These are phyloP conservation scores for Diacarnus erythraeanus DNA, from an alignment of 37 sponge, comb jelly and placozoan genomes.

Conservation along the genomic window DNA sequence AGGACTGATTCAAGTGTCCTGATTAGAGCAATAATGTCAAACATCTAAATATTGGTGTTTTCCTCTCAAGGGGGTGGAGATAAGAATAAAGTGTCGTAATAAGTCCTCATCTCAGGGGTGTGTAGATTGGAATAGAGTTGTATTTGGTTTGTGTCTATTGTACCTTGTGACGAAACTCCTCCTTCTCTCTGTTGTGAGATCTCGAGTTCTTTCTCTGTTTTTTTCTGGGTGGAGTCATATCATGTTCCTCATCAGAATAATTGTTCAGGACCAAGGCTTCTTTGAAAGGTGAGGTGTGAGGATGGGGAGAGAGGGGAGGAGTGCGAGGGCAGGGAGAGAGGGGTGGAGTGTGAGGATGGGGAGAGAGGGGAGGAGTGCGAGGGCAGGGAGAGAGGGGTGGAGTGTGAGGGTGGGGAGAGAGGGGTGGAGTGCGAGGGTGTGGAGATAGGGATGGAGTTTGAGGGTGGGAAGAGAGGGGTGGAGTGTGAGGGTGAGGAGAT, in stretches of 20 bases:
- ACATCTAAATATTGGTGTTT: too few relatives aligned
- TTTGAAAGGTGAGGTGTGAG: slow-evolving; percentile 2
- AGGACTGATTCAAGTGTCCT: too few relatives aligned
- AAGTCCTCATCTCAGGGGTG: not conserved
- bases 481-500: slow-evolving; percentile 2
- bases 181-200: slow-evolving; percentile 22
- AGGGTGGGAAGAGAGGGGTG: slow-evolving; percentile 5
- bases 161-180: slow-evolving; percentile 50
- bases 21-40: too few relatives aligned
- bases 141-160: not conserved
- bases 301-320: slow-evolving; percentile 4
- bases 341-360: not conserved
- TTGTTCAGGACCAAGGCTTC: not conserved
- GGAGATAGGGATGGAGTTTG: not conserved
- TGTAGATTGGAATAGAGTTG: not conserved
- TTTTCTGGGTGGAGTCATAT: slow-evolving; percentile 13
- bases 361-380: slow-evolving; percentile 8
- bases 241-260: not conserved
- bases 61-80: too few relatives aligned
- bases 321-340: not conserved
- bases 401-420: slow-evolving; percentile 7
- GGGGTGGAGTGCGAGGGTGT: slow-evolving; percentile 1
- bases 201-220: slow-evolving; percentile 6
- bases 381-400: not conserved
- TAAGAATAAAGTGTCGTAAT: too few relatives aligned